Base-by-base conservation (phyloP, 1,140 invertebrate genomes). In the Drosophila eugracilis region DNA sequence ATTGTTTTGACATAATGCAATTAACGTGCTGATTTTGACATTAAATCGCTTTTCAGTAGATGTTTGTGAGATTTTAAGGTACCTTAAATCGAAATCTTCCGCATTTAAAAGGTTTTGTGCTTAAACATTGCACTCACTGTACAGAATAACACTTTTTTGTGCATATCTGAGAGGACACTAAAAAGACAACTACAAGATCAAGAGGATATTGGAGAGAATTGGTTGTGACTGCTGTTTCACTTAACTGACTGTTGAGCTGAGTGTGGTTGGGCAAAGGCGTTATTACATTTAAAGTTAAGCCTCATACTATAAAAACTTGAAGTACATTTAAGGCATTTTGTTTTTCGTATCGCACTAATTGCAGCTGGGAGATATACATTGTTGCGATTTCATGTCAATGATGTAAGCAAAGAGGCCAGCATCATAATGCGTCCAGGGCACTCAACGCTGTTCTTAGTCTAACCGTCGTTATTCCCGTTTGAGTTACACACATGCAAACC, bases 81-180 rank as follows among this genome's bases (percentile, higher is more conserved):
- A 66, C 34, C 49, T 12, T 19, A 58, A 49, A 63, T 49, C 59
- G 32, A 59, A 70, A 49, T 71, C 72, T 79, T 80, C 78, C 72
- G 78, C 41, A 75, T 80, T 66, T 24, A 34, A 67, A 14, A 59
- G 53, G 75, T 70, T 75, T 74, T 49, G 34, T 57, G 44, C 54
- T 52, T 53, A 55, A 71, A 65, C 74, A 45, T 70, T 37, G 69
- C 50, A 41, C 21, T 49, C 59, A 17, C 63, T 62, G 4, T 32
- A 3, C 9, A 70, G 63, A 72, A 72, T 66, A 45, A 78, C 47
- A 76, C 41, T 55, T 28, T 41, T 53, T 24, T 41, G 44, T 10
- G 58, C 58, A 32, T 59, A 78, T 67, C 74, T 76, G 42, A 42
- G 41, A 41, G 36, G 28, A 7, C 26, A 24, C 44, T 53, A 36